Evolutionary conservation across 2,888 invertebrate genomes (phyloP).

Genomic region (Panzeria rudis): DNA sequence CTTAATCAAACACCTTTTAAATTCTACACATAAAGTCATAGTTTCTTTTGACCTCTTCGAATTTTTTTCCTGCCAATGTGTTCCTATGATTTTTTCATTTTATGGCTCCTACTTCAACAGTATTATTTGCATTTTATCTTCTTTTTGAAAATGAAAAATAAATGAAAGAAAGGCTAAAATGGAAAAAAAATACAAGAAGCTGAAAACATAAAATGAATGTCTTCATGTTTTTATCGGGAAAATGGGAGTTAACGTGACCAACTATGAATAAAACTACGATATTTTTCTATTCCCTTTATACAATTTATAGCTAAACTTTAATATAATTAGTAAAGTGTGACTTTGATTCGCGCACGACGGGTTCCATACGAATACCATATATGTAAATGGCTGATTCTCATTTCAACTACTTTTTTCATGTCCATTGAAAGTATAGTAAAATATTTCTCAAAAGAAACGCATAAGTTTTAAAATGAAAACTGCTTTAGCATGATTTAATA

Average conservation of each 20-base stretch:
- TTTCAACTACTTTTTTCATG: too few relatives aligned
- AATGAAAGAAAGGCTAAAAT: background rate
- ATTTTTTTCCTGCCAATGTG: background rate
- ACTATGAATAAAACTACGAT: background rate
- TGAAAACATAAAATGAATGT: slow-evolving; percentile 35
- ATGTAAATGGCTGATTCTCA: too few relatives aligned
- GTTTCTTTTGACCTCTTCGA: slow-evolving; percentile 31
- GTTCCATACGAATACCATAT: too few relatives aligned
- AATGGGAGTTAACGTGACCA: slow-evolving; percentile 6
- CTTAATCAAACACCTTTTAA: background rate
- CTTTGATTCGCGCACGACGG: too few relatives aligned
- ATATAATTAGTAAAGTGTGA: too few relatives aligned
- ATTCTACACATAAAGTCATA: background rate
- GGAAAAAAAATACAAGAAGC: background rate
- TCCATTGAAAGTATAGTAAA: too few relatives aligned
- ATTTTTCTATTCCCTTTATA: too few relatives aligned
- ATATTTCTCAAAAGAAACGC: too few relatives aligned
- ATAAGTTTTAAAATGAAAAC: too few relatives aligned
- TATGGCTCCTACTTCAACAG: slow-evolving; percentile 48
- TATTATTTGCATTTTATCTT: slow-evolving; percentile 69
- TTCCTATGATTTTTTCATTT: background rate
- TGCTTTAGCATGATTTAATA: too few relatives aligned
- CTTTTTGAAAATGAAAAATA: slow-evolving; percentile 26
- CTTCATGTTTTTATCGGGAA: slow-evolving; percentile 24
- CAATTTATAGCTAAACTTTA: too few relatives aligned